A percentile compares a stretch with the other conserved stretches of the same genome.
Conservation (phyloP, 2,797 vertebrate species). For the Hemitrygon akajei region DNA sequence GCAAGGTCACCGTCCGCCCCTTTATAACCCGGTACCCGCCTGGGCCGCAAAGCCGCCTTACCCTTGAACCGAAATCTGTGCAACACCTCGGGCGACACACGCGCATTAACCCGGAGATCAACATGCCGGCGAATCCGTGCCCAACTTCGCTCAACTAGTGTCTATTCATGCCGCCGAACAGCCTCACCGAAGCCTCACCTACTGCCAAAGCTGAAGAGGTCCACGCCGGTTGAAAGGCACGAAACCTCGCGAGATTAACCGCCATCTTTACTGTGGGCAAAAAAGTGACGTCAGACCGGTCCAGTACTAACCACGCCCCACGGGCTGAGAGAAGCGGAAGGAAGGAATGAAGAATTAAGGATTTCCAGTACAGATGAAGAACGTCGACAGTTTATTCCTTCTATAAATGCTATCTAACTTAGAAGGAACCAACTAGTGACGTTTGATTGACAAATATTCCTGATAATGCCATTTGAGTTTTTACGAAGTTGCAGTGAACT, state of each 20-base stretch:
- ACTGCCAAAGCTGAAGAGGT: not conserved
- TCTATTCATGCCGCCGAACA: not conserved
- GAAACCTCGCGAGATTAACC: constrained; percentile 6
- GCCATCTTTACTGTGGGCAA: not conserved
- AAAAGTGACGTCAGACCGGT: too few relatives aligned
- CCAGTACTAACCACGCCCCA: not conserved
- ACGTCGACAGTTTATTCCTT: too few relatives aligned
- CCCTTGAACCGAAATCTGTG: not conserved
- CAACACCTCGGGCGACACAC: not conserved
- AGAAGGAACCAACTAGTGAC: too few relatives aligned
- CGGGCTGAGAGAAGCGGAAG: not conserved
- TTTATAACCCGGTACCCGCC: not conserved
- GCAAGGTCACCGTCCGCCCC: not conserved
- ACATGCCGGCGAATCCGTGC: too few relatives aligned
- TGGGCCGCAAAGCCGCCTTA: constrained; percentile 6
- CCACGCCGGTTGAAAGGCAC: not conserved
- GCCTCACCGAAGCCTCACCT: not conserved
- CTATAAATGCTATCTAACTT: too few relatives aligned
- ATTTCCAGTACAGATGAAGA: too few relatives aligned
- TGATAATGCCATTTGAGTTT: too few relatives aligned
- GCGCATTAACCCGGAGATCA: not conserved
- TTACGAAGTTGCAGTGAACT: too few relatives aligned
- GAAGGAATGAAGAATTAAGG: too few relatives aligned
- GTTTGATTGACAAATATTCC: too few relatives aligned
- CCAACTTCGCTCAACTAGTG: too few relatives aligned